Conservation (phyloP, 2,797 vertebrate species). For the Carduelis carduelis region DNA sequence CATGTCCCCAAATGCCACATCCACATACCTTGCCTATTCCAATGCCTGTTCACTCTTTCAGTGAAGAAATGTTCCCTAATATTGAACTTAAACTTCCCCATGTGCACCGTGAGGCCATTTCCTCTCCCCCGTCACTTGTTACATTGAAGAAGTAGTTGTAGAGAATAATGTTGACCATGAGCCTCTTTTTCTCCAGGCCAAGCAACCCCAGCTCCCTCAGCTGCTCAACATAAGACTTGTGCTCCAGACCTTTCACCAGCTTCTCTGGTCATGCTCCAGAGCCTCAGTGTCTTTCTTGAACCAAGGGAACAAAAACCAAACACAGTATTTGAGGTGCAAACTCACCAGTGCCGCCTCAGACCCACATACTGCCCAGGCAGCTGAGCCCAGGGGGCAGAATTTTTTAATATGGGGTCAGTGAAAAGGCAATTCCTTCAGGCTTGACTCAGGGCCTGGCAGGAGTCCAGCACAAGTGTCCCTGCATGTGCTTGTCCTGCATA, state of each 20-base stretch:
- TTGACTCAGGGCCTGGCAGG: neutral
- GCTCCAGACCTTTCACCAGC: neutral
- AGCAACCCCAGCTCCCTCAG: neutral
- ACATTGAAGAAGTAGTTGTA: neutral
- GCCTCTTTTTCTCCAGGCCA: neutral
- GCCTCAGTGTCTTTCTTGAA: neutral
- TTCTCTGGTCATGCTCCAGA: neutral
- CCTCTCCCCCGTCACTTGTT: neutral
- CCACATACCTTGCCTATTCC: neutral
- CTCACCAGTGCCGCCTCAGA: neutral
- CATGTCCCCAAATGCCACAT: neutral
- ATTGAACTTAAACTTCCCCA: neutral
- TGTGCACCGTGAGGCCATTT: neutral
- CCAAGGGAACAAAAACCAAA: neutral
- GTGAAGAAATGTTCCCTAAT: neutral
- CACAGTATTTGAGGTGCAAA: neutral
- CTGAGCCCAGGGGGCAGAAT: neutral
- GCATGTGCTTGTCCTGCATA: neutral
- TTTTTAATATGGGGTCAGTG: accelerated
- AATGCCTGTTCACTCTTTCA: neutral
- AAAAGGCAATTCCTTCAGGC: neutral
- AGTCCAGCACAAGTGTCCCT: neutral
- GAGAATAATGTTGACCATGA: neutral
- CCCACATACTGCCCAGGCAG: neutral
- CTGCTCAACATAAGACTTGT: neutral